Conservation (phyloP, 2,888 invertebrate species). For the Dendrolimus houi region DNA sequence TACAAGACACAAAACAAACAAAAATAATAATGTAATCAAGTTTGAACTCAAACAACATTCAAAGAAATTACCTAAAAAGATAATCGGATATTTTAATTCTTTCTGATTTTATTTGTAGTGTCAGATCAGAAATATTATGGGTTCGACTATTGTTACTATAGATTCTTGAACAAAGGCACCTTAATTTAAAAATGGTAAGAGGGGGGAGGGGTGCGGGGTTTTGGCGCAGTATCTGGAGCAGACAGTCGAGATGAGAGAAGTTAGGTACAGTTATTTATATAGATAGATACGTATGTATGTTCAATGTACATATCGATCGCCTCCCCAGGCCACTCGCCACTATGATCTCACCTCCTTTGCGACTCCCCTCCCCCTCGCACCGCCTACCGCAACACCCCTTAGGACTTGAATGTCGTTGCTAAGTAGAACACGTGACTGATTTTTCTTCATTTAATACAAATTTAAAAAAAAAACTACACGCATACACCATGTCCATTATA, state of each 20-base stretch:
- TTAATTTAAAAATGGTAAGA: constrained; percentile 29
- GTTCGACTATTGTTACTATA: neutral
- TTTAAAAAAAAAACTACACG: neutral
- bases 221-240: constrained; percentile 74
- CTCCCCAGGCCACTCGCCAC: constrained; percentile 74
- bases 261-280: constrained; percentile 72
- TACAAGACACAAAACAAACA: no score
- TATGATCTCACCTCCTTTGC: constrained; percentile 75
- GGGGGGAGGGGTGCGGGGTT: constrained; percentile 49
- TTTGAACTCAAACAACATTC: no score
- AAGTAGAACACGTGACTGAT: constrained; percentile 25
- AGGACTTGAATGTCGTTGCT: constrained; percentile 47
- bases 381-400: constrained; percentile 53
- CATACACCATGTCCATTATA: neutral
- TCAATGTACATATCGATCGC: constrained; percentile 76
- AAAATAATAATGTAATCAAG: no score
- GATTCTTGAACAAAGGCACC: neutral
- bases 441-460: constrained; percentile 4
- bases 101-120: no score
- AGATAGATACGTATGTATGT: constrained; percentile 68
- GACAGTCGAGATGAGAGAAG: constrained; percentile 73
- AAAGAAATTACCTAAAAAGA: no score
- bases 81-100: no score
- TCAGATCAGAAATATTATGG: neutral
- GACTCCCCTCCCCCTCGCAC: constrained; percentile 43